Percentiles rank a stretch among this genome's conserved stretches.
Conservation (phyloP, 1,140 invertebrate genomes). For the Acyrthosiphon pisum region DNA sequence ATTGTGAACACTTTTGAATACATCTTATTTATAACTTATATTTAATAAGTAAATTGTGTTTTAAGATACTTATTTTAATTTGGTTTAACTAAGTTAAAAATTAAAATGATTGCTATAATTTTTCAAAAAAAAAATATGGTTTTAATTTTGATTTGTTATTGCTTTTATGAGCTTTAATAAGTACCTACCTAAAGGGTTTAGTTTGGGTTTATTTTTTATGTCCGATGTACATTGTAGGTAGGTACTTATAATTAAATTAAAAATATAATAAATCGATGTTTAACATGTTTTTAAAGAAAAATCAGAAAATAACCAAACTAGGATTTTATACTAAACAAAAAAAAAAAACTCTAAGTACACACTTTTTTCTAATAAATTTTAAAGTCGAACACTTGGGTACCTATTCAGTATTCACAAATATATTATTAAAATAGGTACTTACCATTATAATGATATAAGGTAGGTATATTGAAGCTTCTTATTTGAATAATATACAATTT, state of each 20-base stretch:
- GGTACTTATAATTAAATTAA: not conserved
- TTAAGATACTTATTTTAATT: not conserved
- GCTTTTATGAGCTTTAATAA: not conserved
- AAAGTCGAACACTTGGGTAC: not conserved
- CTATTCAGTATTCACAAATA: not conserved
- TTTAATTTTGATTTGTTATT: not conserved
- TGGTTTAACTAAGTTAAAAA: not conserved
- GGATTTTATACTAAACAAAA: too few species aligned
- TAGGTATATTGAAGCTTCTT: not conserved
- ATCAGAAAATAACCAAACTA: not conserved
- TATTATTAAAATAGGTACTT: not conserved
- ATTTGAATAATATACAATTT: not conserved
- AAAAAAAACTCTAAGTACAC: not conserved
- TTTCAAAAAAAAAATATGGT: not conserved
- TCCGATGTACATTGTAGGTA: not conserved
- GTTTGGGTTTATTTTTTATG: not conserved
- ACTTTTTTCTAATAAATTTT: not conserved
- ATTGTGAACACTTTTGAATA: not conserved
- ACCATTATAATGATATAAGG: not conserved
- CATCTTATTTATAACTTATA: not conserved
- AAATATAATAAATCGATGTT: not conserved
- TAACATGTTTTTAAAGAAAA: not conserved
- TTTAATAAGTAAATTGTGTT: not conserved
- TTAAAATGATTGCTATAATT: not conserved
- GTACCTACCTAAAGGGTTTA: not conserved